These are phyloP conservation scores for Patella vulgata DNA, from an alignment of 1,140 invertebrate genomes.

Conservation along the genomic window DNA sequence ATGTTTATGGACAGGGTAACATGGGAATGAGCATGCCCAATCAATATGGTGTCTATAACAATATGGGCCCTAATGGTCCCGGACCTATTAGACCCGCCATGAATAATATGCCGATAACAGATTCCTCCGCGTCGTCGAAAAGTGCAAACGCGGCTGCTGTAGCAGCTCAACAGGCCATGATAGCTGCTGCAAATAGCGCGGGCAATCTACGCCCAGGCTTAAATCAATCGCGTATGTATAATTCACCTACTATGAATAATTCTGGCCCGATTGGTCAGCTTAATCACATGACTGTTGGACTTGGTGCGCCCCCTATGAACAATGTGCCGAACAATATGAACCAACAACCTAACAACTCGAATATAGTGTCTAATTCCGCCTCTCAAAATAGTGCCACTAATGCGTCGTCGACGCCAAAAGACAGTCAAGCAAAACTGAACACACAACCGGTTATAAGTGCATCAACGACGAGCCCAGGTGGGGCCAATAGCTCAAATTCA, in stretches of 20 bases:
- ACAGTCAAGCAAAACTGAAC: too few species aligned
- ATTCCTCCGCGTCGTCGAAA: conserved; percentile 43
- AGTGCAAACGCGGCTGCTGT: conserved; percentile 66
- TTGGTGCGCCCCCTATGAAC: conserved; percentile 25
- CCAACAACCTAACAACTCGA: background rate
- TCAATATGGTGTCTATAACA: conserved; percentile 59
- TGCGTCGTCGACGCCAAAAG: too few species aligned
- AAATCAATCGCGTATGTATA: conserved; percentile 14
- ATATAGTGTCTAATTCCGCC: too few species aligned
- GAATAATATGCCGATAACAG: conserved; percentile 22
- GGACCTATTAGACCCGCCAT: conserved; percentile 2
- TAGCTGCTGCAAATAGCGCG: conserved; percentile 62
- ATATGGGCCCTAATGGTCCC: conserved; percentile 41
- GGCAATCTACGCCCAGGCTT: conserved; percentile 22
- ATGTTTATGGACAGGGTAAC: conserved; percentile 40
- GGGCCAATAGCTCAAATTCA: too few species aligned
- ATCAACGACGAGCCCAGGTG: too few species aligned
- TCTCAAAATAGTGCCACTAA: too few species aligned
- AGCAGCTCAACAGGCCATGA: conserved; percentile 65
- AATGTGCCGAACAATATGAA: conserved; percentile 30
- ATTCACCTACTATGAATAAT: conserved; percentile 24
- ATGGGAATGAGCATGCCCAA: conserved; percentile 48
- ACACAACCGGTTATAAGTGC: too few species aligned
- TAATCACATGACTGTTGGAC: conserved; percentile 36
- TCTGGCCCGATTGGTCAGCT: conserved; percentile 38